These are phyloP conservation scores for Synanthedon andrenaeformis DNA, from an alignment of 2,888 invertebrate species.

Conservation along the genomic window DNA sequence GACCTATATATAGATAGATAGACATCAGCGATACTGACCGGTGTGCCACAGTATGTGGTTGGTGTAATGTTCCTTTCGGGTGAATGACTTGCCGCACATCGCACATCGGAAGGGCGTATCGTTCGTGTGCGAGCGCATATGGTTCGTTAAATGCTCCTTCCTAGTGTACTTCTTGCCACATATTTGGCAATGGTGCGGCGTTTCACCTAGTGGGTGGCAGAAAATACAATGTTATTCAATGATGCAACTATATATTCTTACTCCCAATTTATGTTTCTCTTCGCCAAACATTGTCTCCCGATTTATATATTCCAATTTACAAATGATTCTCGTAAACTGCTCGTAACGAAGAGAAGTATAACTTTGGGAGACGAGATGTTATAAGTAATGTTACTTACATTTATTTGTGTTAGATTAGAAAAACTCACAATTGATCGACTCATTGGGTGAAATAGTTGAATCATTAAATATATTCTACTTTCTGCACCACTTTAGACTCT, in stretches of 20 bases:
- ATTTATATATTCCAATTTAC: conserved; percentile 1
- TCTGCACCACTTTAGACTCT: conserved; percentile 48
- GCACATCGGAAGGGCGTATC: conserved; percentile 90
- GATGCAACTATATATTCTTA: conserved; percentile 56
- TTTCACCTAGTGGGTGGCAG: conserved; percentile 76
- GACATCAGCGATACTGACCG: conserved; percentile 56
- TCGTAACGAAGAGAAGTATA: conserved; percentile 10
- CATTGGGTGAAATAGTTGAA: conserved; percentile 51
- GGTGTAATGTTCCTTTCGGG: conserved; percentile 90
- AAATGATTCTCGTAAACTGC: background rate
- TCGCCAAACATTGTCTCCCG: conserved; percentile 9
- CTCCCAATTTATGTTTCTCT: conserved; percentile 12
- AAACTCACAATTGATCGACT: conserved; percentile 3
- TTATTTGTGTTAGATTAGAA: conserved; percentile 9
- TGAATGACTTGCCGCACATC: conserved; percentile 89
- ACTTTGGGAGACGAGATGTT: conserved; percentile 21
- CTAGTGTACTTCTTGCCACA: conserved; percentile 91
- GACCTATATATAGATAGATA: background rate
- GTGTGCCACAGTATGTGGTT: conserved; percentile 93
- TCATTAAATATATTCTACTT: conserved; percentile 60
- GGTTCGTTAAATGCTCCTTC: conserved; percentile 89
- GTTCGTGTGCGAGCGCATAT: conserved; percentile 89
- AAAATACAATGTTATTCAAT: conserved; percentile 66
- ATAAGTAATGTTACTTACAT: conserved; percentile 8
- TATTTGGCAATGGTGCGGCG: conserved; percentile 87